Conservation (phyloP, 2,888 invertebrate genomes). For the Cryptus viduatorius region DNA sequence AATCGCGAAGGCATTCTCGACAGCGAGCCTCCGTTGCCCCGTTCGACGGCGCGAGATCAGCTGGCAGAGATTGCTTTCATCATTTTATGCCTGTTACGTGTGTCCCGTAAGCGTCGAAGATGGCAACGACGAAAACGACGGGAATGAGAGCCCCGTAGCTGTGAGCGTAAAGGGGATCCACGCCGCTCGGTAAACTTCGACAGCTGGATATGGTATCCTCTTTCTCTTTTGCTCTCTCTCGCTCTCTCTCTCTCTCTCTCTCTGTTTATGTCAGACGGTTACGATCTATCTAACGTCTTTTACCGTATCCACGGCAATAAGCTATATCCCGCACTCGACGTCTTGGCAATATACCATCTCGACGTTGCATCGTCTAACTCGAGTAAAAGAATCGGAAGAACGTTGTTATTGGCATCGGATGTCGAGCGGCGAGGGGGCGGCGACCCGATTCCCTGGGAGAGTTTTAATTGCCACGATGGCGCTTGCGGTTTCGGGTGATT, state of each 20-base stretch:
- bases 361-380: constrained; percentile 49
- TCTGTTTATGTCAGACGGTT: constrained; percentile 49
- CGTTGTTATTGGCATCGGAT: constrained; percentile 66
- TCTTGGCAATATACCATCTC: constrained; percentile 61
- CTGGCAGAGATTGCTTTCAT: constrained; percentile 79
- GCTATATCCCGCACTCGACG: constrained; percentile 44
- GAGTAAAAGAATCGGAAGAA: constrained; percentile 63
- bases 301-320: constrained; percentile 28
- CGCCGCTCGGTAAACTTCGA: constrained; percentile 74
- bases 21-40: constrained; percentile 64
- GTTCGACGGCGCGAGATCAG: constrained; percentile 74
- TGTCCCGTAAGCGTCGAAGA: constrained; percentile 69
- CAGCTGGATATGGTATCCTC: constrained; percentile 71
- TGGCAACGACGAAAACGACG: constrained; percentile 55
- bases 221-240: constrained; percentile 11
- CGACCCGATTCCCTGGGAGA: constrained; percentile 37
- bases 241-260: constrained; percentile 20
- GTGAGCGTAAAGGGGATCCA: constrained; percentile 38
- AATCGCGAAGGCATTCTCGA: constrained; percentile 55
- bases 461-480: constrained; percentile 65
- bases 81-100: constrained; percentile 80
- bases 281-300: constrained; percentile 41
- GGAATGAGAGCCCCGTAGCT: constrained; percentile 55
- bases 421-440: constrained; percentile 23
- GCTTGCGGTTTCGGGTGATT: constrained; percentile 57